Evolutionary conservation across 2,797 vertebrate species (phyloP).

Genomic region (Acrossocheilus fasciatus): DNA sequence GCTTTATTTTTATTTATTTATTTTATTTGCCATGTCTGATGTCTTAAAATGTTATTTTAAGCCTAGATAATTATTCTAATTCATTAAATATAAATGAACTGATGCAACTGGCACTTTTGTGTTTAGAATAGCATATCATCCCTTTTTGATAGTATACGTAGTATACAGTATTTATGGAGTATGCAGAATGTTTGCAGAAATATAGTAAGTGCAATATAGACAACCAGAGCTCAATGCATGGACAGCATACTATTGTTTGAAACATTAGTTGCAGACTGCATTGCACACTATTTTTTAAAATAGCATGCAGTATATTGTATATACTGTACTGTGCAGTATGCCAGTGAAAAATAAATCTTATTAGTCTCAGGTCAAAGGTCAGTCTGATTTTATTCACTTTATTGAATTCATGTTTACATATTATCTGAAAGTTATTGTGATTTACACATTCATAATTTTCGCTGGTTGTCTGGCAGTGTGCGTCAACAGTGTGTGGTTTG

Average conservation of each 20-base stretch:
- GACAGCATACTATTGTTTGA: background rate
- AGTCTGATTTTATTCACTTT: background rate
- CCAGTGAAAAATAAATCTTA: background rate
- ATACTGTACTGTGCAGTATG: background rate
- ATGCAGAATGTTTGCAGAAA: background rate
- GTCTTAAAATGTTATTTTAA: no score
- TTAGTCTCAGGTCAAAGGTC: background rate
- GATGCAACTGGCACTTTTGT: background rate
- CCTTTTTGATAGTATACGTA: background rate
- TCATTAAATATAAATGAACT: background rate
- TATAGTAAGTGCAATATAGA: background rate
- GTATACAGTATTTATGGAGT: no score
- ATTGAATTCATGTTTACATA: background rate
- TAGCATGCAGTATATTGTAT: background rate
- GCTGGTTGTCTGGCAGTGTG: conserved; percentile 8
- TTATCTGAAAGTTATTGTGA: background rate
- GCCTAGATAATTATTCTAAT: background rate
- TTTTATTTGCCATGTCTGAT: no score
- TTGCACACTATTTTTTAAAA: background rate
- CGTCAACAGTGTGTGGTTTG: conserved; percentile 54
- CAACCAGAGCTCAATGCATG: background rate
- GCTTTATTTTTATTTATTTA: no score
- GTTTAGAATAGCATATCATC: background rate
- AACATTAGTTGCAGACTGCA: background rate
- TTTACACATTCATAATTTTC: background rate